A percentile compares a stretch with the other conserved stretches of the same genome.
phyloP scores from a whole-genome alignment of 37 sponge, comb jelly and placozoan genomes.

The Halichondria panicea region DNA sequence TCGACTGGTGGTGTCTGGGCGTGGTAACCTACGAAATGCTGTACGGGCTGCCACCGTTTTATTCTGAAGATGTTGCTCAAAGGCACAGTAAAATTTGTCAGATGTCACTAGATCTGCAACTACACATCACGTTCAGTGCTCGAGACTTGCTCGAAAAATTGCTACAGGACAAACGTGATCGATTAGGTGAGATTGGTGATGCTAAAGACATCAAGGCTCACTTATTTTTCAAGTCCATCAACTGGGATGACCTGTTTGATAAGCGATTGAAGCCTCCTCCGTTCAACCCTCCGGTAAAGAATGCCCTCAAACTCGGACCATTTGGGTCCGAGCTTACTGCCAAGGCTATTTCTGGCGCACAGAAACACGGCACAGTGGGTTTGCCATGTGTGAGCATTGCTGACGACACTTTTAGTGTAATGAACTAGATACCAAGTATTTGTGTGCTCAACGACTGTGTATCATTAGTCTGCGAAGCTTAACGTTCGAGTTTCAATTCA shows the following conservation, averaged over 20 bases:
- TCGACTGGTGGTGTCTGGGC: constrained; percentile 99
- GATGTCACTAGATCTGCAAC: constrained; percentile 82
- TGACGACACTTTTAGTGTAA: too few relatives aligned
- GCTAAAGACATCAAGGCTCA: constrained; percentile 74
- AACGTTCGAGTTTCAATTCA: too few relatives aligned
- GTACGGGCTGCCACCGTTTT: constrained; percentile 96
- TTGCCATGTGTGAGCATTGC: too few relatives aligned
- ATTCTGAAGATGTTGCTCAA: constrained; percentile 84
- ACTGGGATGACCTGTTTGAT: constrained; percentile 83
- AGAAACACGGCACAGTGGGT: too few relatives aligned
- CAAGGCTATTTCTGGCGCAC: too few relatives aligned
- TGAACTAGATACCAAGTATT: too few relatives aligned
- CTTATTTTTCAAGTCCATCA: constrained; percentile 82
- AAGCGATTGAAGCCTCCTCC: constrained; percentile 79
- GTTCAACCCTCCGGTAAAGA: constrained; percentile 89
- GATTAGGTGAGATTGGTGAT: constrained; percentile 73
- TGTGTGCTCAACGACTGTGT: too few relatives aligned
- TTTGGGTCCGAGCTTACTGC: constrained; percentile 93
- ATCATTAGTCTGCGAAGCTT: too few relatives aligned
- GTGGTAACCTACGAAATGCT: constrained; percentile 96
- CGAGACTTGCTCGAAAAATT: constrained; percentile 72
- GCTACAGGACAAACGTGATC: constrained; percentile 58
- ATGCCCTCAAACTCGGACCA: constrained; percentile 79
- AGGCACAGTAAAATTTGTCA: constrained; percentile 94
- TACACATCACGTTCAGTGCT: constrained; percentile 60